Percentiles rank a stretch among this genome's conserved stretches.
Evolutionary conservation across 2,113 vertebrate species (phyloP).

Genomic region (Spea bombifrons): DNA sequence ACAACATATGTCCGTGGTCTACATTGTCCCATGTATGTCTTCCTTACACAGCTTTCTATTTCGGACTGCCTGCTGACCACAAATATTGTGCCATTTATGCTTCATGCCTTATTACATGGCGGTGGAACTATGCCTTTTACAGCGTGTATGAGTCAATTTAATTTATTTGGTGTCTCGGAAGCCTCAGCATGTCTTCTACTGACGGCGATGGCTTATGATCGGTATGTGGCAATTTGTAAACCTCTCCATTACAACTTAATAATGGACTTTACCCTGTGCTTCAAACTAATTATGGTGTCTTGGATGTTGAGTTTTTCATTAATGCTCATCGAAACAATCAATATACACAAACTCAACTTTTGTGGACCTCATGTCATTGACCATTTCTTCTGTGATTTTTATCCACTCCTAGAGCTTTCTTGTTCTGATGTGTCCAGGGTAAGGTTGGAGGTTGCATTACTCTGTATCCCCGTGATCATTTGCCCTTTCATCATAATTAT

Average conservation of each 20-base stretch:
- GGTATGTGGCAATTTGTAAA: constrained; percentile 51
- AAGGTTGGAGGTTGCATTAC: not conserved
- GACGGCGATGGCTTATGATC: constrained; percentile 49
- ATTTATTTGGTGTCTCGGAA: constrained; percentile 30
- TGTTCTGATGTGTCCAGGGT: constrained; percentile 18
- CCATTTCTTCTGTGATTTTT: constrained; percentile 40
- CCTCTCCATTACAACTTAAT: constrained; percentile 45
- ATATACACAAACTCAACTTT: constrained; percentile 3
- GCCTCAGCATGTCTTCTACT: constrained; percentile 44
- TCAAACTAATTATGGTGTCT: not conserved
- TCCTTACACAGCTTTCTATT: constrained; percentile 45
- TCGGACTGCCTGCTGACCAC: constrained; percentile 31
- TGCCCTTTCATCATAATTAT: constrained; percentile 5
- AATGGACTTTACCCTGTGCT: constrained; percentile 34
- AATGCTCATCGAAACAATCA: not conserved
- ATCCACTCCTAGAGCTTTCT: constrained; percentile 19
- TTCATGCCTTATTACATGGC: constrained; percentile 13
- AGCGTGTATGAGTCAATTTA: constrained; percentile 44
- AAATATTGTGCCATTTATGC: constrained; percentile 40
- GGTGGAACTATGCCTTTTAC: constrained; percentile 15
- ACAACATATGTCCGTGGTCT: constrained; percentile 6
- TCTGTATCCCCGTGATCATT: not conserved
- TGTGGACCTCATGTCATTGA: constrained; percentile 11
- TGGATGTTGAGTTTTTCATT: constrained; percentile 13
- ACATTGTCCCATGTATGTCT: constrained; percentile 50